Percentiles rank a stretch among this genome's conserved stretches.
Evolutionary conservation across 2,888 invertebrate species (phyloP).

Genomic region (Drosophila melanosoma): DNA sequence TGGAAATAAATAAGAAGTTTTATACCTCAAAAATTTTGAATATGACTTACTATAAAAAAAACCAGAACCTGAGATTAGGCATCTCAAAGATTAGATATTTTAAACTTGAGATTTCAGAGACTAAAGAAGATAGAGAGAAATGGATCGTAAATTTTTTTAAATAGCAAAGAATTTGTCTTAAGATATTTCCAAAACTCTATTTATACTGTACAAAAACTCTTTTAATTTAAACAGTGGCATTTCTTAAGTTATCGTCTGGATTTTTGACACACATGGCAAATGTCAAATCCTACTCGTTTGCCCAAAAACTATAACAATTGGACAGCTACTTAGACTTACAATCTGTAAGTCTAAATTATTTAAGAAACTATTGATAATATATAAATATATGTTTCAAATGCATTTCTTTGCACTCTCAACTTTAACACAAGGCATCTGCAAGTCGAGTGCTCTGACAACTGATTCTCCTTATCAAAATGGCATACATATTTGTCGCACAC

Average conservation of each 20-base stretch:
- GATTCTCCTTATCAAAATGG: slow-evolving; percentile 66
- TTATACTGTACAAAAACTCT: neutral
- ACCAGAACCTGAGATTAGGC: too few species aligned
- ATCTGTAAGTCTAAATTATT: too few species aligned
- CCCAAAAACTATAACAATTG: neutral
- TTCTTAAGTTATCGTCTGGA: neutral
- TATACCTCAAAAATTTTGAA: neutral
- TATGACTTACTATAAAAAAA: neutral
- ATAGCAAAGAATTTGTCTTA: neutral
- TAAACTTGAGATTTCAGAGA: neutral
- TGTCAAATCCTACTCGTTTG: neutral
- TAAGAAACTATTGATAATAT: too few species aligned
- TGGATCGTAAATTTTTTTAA: neutral
- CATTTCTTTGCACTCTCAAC: too few species aligned
- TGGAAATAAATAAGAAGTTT: neutral
- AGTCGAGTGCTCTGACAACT: neutral
- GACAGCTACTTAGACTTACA: neutral
- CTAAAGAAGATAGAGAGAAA: neutral
- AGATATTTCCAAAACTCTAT: neutral
- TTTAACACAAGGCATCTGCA: neutral
- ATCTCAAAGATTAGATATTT: neutral
- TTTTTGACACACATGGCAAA: neutral
- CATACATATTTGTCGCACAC: slow-evolving; percentile 55
- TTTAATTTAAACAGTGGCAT: neutral
- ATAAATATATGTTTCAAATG: neutral